Evolutionary conservation across 2,797 vertebrate genomes (phyloP).

Genomic region (Melanotaenia pygmaea): DNA sequence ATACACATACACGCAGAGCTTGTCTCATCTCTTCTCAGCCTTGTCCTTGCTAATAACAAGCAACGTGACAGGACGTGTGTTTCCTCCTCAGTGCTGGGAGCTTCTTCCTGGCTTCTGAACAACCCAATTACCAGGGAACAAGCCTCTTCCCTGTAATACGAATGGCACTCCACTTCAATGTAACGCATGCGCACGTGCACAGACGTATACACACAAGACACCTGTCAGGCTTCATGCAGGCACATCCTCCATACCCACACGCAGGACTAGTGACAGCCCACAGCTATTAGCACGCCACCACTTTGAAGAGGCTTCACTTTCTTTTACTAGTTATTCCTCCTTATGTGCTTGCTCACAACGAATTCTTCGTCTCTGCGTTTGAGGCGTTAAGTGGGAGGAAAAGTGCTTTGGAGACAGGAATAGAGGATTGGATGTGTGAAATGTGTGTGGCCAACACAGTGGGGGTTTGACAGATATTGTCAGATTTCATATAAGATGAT

Average conservation of each 20-base stretch:
- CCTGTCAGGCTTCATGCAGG: slow-evolving; percentile 79
- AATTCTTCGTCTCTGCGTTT: slow-evolving; percentile 74
- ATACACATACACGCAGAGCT: slow-evolving; percentile 54
- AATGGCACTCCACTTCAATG: slow-evolving; percentile 74
- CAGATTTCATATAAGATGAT: slow-evolving; percentile 73
- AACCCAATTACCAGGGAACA: slow-evolving; percentile 86
- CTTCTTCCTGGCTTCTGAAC: slow-evolving; percentile 82
- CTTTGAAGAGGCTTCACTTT: slow-evolving; percentile 83
- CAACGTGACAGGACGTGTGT: slow-evolving; percentile 81
- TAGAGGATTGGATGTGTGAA: slow-evolving; percentile 57
- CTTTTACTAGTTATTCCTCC: slow-evolving; percentile 82
- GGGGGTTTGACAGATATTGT: slow-evolving; percentile 75
- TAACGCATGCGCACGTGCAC: slow-evolving; percentile 57
- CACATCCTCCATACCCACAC: slow-evolving; percentile 76
- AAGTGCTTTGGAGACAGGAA: slow-evolving; percentile 73
- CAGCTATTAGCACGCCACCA: slow-evolving; percentile 82
- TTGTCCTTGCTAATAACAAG: slow-evolving; percentile 83
- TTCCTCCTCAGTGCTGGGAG: slow-evolving; percentile 82
- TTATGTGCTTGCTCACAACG: slow-evolving; percentile 80
- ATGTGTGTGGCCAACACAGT: slow-evolving; percentile 65
- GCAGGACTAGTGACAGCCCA: slow-evolving; percentile 82
- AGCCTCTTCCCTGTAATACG: slow-evolving; percentile 81
- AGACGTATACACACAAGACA: slow-evolving; percentile 71
- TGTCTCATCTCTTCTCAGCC: slow-evolving; percentile 76
- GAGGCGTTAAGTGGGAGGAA: slow-evolving; percentile 79